Conservation (phyloP, 2,797 vertebrate genomes). For the Trematomus bernacchii region DNA sequence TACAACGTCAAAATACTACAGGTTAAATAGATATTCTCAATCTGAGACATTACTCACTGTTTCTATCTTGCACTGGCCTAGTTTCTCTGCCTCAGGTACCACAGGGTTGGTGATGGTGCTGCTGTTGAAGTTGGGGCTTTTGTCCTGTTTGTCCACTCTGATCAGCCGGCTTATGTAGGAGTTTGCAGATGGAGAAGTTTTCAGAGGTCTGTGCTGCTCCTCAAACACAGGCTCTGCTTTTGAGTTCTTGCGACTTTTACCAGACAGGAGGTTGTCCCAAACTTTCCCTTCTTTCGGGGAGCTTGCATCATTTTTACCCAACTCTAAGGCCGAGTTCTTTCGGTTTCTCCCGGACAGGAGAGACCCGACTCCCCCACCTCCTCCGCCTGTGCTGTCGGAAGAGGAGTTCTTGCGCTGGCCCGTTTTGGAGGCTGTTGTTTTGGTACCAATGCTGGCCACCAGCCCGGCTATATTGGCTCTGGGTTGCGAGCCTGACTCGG, state of each 20-base stretch:
- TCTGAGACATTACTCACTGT: constrained; percentile 73
- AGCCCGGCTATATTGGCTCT: constrained; percentile 76
- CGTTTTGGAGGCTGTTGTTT: constrained; percentile 73
- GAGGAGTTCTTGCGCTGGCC: constrained; percentile 84
- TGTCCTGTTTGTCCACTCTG: constrained; percentile 93
- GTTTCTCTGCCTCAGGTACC: constrained; percentile 84
- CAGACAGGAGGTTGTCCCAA: constrained; percentile 86
- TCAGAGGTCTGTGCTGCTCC: constrained; percentile 80
- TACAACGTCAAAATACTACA: background rate
- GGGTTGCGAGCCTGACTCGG: constrained; percentile 82
- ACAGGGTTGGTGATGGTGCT: constrained; percentile 59
- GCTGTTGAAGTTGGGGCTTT: constrained; percentile 81
- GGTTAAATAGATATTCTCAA: background rate
- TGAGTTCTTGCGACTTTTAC: constrained; percentile 92
- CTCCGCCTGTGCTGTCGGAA: constrained; percentile 49
- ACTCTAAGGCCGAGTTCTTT: constrained; percentile 89
- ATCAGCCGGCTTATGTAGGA: constrained; percentile 94
- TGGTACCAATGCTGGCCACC: constrained; percentile 77
- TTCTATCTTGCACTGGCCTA: constrained; percentile 81
- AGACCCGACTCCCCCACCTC: constrained; percentile 76
- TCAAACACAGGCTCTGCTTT: constrained; percentile 80
- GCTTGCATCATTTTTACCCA: constrained; percentile 62
- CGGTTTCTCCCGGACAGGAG: constrained; percentile 86
- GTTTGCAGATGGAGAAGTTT: constrained; percentile 76
- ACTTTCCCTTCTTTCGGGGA: constrained; percentile 81